Conservation (phyloP, 2,797 vertebrate genomes). For the Paramormyrops hopkinsi region DNA sequence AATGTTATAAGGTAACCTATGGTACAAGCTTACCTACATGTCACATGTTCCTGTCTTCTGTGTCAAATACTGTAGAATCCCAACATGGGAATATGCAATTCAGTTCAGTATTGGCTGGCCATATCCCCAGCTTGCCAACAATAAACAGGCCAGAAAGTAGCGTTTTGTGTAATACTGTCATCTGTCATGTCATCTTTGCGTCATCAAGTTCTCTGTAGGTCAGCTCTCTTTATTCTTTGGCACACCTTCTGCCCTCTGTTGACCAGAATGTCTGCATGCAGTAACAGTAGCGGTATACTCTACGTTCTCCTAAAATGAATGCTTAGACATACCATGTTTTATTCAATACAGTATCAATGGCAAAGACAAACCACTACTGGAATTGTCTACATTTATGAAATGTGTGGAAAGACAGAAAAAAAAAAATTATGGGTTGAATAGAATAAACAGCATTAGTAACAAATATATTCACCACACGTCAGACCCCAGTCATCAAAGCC, state of each 20-base stretch:
- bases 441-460: background rate
- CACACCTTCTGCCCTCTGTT: background rate
- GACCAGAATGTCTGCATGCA: background rate
- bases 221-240: background rate
- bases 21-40: constrained; percentile 43
- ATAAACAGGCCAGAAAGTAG: background rate
- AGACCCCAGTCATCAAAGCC: background rate
- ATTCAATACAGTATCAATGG: background rate
- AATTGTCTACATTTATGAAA: background rate
- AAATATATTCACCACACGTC: background rate
- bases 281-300: background rate
- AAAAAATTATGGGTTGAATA: background rate
- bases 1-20: constrained; percentile 42
- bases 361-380: background rate
- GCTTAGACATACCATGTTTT: background rate
- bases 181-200: background rate
- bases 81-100: background rate
- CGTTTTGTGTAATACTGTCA: background rate
- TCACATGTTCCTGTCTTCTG: background rate
- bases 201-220: background rate
- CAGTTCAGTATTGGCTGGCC: background rate
- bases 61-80: background rate
- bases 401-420: background rate
- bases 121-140: background rate
- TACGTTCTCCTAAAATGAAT: background rate